Conservation (phyloP, 2,113 vertebrate genomes). For the Gymnobelideus leadbeateri region DNA sequence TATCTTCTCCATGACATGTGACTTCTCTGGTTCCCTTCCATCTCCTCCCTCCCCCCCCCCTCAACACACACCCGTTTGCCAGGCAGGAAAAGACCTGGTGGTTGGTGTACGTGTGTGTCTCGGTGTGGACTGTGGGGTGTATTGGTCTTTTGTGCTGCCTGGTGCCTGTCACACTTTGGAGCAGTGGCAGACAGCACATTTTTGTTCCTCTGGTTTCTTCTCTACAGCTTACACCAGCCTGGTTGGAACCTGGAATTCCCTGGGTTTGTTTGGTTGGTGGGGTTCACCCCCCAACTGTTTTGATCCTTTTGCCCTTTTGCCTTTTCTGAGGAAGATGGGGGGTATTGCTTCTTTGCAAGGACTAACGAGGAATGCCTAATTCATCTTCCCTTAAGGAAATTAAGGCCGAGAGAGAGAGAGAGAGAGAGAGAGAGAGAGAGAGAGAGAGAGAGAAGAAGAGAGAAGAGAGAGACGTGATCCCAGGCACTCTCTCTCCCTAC, state of each 20-base stretch:
- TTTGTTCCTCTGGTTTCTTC: slow-evolving; percentile 55
- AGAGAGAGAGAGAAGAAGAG: too few species aligned
- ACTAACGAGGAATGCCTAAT: slow-evolving; percentile 74
- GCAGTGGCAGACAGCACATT: slow-evolving; percentile 39
- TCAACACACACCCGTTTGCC: slow-evolving; percentile 26
- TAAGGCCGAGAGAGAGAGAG: slow-evolving; percentile 54
- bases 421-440: too few species aligned
- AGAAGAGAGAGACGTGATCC: slow-evolving; percentile 54
- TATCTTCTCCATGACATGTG: slow-evolving; percentile 55
- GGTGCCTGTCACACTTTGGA: slow-evolving; percentile 65
- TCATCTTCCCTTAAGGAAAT: slow-evolving; percentile 82
- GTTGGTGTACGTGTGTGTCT: slow-evolving; percentile 31
- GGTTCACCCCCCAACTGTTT: slow-evolving; percentile 4
- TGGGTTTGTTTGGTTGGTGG: not conserved
- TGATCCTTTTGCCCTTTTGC: slow-evolving; percentile 74
- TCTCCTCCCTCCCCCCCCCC: not conserved
- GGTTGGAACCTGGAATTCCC: slow-evolving; percentile 64
- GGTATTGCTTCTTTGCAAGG: slow-evolving; percentile 73
- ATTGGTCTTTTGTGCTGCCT: slow-evolving; percentile 72
- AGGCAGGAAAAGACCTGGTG: slow-evolving; percentile 39
- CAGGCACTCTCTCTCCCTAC: slow-evolving; percentile 57
- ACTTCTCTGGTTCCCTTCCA: not conserved
- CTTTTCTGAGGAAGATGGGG: slow-evolving; percentile 78
- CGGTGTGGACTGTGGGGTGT: slow-evolving; percentile 39
- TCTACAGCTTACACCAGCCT: slow-evolving; percentile 65